Evolutionary conservation across 2,113 vertebrate species (phyloP).

Genomic region (Salvelinus namaycush): DNA sequence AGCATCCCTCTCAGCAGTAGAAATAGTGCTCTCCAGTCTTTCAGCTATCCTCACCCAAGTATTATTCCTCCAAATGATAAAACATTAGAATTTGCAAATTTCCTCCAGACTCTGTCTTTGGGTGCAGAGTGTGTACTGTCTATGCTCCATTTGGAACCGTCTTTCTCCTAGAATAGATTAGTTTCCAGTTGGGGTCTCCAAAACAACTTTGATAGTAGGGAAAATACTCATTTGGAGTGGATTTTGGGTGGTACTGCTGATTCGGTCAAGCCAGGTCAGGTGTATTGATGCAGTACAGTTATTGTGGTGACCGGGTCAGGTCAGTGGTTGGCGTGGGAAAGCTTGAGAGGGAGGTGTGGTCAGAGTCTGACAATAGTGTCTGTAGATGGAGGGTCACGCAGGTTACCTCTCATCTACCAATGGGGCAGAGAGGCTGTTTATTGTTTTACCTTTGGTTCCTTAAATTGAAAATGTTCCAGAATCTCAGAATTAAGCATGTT

Average conservation of each 20-base stretch:
- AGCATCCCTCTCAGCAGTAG: not conserved
- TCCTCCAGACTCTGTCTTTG: conserved; percentile 26
- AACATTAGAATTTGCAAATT: conserved; percentile 52
- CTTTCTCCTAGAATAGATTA: too few relatives aligned
- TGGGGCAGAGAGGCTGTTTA: conserved; percentile 54
- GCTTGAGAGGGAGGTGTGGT: not conserved
- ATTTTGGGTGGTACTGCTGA: not conserved
- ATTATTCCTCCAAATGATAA: conserved; percentile 41
- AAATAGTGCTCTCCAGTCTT: conserved; percentile 43
- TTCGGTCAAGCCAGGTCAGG: conserved; percentile 29
- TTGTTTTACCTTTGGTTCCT: conserved; percentile 68
- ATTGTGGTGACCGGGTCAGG: conserved; percentile 10
- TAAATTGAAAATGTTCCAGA: conserved; percentile 52
- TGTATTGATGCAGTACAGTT: conserved; percentile 20
- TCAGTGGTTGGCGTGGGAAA: conserved; percentile 47
- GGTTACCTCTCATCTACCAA: conserved; percentile 61
- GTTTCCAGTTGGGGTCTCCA: too few relatives aligned
- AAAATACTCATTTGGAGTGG: too few relatives aligned
- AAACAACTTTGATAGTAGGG: too few relatives aligned
- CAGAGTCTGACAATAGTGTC: conserved; percentile 35
- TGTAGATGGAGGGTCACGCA: conserved; percentile 34
- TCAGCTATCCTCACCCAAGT: conserved; percentile 28
- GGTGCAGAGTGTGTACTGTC: not conserved
- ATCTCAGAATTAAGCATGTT: conserved; percentile 27
- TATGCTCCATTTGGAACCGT: not conserved